Percentiles rank a stretch among this genome's conserved stretches.
Conservation (phyloP, 1,140 invertebrate species). For the Hesperophylax magnus region DNA sequence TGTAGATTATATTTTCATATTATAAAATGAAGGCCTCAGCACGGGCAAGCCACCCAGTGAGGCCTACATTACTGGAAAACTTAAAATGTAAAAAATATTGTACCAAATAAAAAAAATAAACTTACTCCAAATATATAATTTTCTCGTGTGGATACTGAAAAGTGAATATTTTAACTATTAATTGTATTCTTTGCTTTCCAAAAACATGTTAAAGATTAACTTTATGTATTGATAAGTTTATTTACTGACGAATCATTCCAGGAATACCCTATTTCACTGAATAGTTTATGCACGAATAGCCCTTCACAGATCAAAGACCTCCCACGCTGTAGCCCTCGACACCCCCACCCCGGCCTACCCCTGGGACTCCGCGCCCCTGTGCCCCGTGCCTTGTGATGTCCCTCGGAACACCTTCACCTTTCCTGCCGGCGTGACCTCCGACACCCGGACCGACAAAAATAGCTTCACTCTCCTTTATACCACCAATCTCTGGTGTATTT, state of each 20-base stretch:
- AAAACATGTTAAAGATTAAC: not conserved
- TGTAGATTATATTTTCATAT: too few relatives aligned
- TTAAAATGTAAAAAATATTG: too few relatives aligned
- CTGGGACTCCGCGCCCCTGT: not conserved
- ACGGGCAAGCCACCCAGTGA: too few relatives aligned
- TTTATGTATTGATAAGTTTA: not conserved
- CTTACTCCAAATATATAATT: too few relatives aligned
- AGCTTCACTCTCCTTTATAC: constrained; percentile 10
- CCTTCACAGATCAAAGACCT: constrained; percentile 38
- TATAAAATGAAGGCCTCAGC: too few relatives aligned
- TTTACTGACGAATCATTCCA: not conserved
- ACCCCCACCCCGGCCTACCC: not conserved
- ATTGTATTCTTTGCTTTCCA: too few relatives aligned
- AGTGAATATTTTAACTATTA: too few relatives aligned
- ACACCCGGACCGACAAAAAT: constrained; percentile 21
- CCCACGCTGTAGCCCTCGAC: not conserved
- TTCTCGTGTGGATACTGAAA: too few relatives aligned
- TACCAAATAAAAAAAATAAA: too few relatives aligned
- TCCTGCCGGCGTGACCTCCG: constrained; percentile 18
- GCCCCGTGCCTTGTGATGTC: not conserved
- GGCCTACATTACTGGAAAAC: too few relatives aligned
- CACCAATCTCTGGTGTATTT: not conserved
- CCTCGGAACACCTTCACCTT: constrained; percentile 33
- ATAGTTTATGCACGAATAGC: constrained; percentile 28
- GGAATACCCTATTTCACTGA: not conserved